phyloP scores from a whole-genome alignment of 1,140 invertebrate species.

The Trichomalopsis sarcophagae region DNA sequence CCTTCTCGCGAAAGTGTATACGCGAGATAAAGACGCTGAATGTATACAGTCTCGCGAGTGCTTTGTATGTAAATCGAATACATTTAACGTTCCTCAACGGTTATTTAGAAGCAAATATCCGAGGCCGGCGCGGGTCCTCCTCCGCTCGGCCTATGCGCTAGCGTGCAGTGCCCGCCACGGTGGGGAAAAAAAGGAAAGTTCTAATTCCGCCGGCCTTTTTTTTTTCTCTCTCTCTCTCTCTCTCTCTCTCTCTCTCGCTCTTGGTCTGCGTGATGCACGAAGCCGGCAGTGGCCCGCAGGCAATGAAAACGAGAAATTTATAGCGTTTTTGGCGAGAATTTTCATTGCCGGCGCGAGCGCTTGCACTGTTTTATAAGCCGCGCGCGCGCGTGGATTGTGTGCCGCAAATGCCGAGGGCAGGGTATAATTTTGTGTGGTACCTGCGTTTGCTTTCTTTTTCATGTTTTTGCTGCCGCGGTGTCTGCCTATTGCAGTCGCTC shows the following conservation, averaged over 20 bases:
- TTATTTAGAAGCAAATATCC: constrained; percentile 65
- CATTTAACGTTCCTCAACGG: constrained; percentile 64
- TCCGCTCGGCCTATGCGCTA: not conserved
- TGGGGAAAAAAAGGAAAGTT: not conserved
- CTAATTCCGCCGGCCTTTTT: not conserved
- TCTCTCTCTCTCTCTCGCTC: too few relatives aligned
- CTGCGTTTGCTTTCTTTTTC: not conserved
- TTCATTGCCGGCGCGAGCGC: constrained; percentile 17
- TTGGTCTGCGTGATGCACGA: constrained; percentile 4
- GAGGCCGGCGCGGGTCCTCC: constrained; percentile 40
- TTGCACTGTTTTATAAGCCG: constrained; percentile 11
- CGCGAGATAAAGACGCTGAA: constrained; percentile 20
- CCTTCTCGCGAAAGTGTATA: not conserved
- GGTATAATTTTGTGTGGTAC: constrained; percentile 31
- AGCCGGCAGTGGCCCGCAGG: not conserved
- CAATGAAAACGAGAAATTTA: constrained; percentile 41
- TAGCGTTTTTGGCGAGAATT: constrained; percentile 39
- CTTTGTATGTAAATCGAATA: constrained; percentile 68
- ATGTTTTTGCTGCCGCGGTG: not conserved
- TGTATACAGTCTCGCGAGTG: constrained; percentile 51
- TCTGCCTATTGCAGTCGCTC: not conserved
- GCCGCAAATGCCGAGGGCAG: not conserved
- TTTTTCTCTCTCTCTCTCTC: not conserved
- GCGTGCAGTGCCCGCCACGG: not conserved
- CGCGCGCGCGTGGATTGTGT: not conserved